These are phyloP conservation scores for Drosophila neutralis DNA, from an alignment of 2,888 invertebrate species.

Conservation along the genomic window DNA sequence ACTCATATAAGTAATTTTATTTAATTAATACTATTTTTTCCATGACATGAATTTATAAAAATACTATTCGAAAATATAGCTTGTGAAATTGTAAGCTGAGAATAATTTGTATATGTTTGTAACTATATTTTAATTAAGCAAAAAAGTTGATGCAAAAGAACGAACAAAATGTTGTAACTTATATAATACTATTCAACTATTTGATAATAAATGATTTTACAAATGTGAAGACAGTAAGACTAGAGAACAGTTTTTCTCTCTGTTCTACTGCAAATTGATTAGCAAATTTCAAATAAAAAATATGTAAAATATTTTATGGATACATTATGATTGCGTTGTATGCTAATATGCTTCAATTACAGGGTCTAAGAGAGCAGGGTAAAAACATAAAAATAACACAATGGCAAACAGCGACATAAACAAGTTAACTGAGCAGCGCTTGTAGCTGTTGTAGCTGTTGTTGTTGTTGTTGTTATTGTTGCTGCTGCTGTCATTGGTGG, in stretches of 20 bases:
- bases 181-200: no score
- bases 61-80: not conserved
- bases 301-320: not conserved
- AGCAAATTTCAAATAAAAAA: not conserved
- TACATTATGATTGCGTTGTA: not conserved
- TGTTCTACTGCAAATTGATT: not conserved
- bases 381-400: slow-evolving; percentile 62
- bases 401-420: slow-evolving; percentile 70
- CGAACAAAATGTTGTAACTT: not conserved
- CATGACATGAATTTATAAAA: not conserved
- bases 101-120: not conserved
- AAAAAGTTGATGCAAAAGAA: not conserved
- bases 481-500: slow-evolving; percentile 36
- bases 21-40: not conserved
- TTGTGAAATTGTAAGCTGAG: not conserved
- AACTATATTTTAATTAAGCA: not conserved
- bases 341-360: slow-evolving; percentile 27
- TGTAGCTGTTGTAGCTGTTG: slow-evolving; percentile 23
- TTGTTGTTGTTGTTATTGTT: slow-evolving; percentile 32
- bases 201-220: not conserved
- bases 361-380: not conserved
- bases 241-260: not conserved
- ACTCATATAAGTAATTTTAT: not conserved
- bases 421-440: slow-evolving; percentile 68
- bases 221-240: not conserved